A percentile compares a stretch with the other conserved stretches of the same genome.
Evolutionary conservation across 2,113 vertebrate species (phyloP).

Genomic region (Conger conger): DNA sequence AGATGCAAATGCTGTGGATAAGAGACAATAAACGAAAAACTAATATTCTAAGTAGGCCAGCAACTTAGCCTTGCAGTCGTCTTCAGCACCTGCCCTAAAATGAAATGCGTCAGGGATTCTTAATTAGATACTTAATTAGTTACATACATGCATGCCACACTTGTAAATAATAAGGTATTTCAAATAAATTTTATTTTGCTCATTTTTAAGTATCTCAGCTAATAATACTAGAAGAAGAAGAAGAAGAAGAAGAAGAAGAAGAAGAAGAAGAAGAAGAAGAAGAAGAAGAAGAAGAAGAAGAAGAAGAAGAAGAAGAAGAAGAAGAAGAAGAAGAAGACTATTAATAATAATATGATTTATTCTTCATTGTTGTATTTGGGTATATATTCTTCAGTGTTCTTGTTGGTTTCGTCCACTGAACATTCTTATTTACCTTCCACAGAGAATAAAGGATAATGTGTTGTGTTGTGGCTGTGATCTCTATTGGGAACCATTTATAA

Average conservation of each 20-base stretch:
- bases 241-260: too few species aligned
- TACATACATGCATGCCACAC: too few species aligned
- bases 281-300: too few species aligned
- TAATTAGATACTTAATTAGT: too few species aligned
- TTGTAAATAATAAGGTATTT: too few species aligned
- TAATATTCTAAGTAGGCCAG: neutral
- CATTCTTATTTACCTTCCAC: conserved; percentile 33
- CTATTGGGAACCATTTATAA: conserved; percentile 57
- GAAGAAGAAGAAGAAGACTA: too few species aligned
- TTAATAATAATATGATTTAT: neutral
- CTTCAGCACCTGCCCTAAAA: neutral
- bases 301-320: too few species aligned
- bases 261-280: too few species aligned
- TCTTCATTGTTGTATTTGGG: neutral
- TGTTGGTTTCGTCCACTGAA: conserved; percentile 25
- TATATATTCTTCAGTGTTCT: neutral
- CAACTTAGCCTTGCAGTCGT: neutral
- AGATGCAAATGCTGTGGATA: neutral
- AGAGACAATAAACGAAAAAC: neutral
- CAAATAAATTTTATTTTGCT: too few species aligned
- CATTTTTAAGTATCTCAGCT: too few species aligned
- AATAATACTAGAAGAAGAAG: too few species aligned
- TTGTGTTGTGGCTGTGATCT: conserved; percentile 59
- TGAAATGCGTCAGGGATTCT: neutral
- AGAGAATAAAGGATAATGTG: conserved; percentile 31